Base-by-base conservation (phyloP, 2,888 invertebrate species). In the Cacoxenus indagator region DNA sequence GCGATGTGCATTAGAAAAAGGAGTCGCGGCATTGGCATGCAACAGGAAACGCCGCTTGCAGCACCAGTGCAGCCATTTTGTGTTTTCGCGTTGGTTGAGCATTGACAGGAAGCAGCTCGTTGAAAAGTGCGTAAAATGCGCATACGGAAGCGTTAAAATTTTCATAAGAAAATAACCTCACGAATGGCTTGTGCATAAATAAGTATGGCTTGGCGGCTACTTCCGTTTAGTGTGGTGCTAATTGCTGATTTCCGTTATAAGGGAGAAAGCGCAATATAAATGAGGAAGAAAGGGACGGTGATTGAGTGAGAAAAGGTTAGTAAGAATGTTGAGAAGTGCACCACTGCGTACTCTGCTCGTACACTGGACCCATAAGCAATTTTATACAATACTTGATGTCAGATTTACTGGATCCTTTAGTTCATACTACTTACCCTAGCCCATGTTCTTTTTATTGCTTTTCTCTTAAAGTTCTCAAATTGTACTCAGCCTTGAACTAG, bases 221-320 rank as follows among this genome's bases (percentile, higher is more conserved):
- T 62, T 22, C 43, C 62, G 46, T 48, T 19, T 22, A 9, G 6
- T 48, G 46, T 19, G 64, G 14, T 54, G 43, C 51, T 65, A 54
- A 65, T 55, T 55, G 27, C 55, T 55, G 55, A 55, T 55, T 55
- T 55, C 55, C 55, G 55, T n/a, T 19, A 19, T 9, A 51, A 17
- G 51, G 19, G 17, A n/a, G 45, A 8, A n/a, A 3, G 45, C 11
- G n/a, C 11, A 43, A n/a, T n/a, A 8, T 14, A 11, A n/a, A n/a
- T 43, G 45, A 43, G n/a, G 45, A 11, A n/a, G 45, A 43, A n/a
- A 17, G 59, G 11, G 0, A 31, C 3, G 11, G 54, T 55, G 26
- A 26, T 11, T 55, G 17, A 17, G 48, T 54, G 8, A 22, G 54
- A 9, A 6, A 24, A 24, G 54, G n/a, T n/a, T n/a, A n/a, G n/a